phyloP scores from a whole-genome alignment of 2,797 vertebrate species.

The Pygocentrus nattereri region DNA sequence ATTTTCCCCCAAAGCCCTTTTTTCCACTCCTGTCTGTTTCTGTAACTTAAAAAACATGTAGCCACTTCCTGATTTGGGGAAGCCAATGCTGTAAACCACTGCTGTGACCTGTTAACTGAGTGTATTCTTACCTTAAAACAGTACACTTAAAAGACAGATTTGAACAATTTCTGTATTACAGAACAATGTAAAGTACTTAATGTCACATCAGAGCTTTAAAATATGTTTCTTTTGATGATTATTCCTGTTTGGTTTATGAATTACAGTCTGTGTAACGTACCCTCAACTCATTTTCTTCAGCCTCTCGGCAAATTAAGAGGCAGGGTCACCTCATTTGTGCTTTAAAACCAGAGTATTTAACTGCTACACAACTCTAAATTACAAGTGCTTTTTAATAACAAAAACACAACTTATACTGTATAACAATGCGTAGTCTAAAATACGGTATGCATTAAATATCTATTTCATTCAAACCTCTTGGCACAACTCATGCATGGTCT shows the following conservation, averaged over 20 bases:
- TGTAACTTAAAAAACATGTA: conserved; percentile 23
- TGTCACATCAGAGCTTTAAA: neutral
- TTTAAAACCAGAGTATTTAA: neutral
- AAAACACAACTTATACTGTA: neutral
- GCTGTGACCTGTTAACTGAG: neutral
- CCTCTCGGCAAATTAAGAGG: too few relatives aligned
- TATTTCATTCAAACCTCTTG: too few relatives aligned
- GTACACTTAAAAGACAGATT: neutral
- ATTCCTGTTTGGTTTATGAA: neutral
- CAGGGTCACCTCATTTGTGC: neutral
- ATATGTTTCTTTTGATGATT: neutral
- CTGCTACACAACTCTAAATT: too few relatives aligned
- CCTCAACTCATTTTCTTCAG: too few relatives aligned
- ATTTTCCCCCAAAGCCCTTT: conserved; percentile 5
- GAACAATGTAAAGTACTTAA: neutral
- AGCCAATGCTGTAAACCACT: neutral
- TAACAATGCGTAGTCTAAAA: too few relatives aligned
- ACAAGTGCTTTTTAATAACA: too few relatives aligned
- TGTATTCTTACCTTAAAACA: neutral
- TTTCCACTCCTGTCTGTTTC: conserved; percentile 10
- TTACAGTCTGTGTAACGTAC: too few relatives aligned
- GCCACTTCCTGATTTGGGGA: conserved; percentile 13
- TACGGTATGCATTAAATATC: too few relatives aligned
- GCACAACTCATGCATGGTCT: too few relatives aligned
- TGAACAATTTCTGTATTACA: neutral